Conservation (phyloP, 2,888 invertebrate species). For the Eupithecia vulgata region DNA sequence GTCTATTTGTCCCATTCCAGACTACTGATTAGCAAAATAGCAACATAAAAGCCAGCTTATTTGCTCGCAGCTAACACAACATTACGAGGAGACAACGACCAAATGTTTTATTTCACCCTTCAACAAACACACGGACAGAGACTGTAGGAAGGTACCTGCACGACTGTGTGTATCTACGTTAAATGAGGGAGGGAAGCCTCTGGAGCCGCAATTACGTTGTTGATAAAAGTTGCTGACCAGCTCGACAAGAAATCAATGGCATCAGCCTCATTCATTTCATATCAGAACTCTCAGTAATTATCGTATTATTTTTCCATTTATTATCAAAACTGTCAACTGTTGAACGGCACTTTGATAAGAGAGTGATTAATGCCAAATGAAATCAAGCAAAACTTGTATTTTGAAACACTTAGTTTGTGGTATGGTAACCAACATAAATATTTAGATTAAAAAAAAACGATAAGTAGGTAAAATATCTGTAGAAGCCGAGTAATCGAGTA, state of each 20-base stretch:
- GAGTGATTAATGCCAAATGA: too few species aligned
- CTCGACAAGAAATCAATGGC: not conserved
- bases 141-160: not conserved
- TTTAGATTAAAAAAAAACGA: too few species aligned
- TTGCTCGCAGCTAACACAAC: conserved; percentile 15
- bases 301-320: too few species aligned
- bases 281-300: not conserved
- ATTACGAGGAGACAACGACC: conserved; percentile 16
- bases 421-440: too few species aligned
- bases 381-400: too few species aligned
- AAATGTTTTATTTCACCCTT: conserved; percentile 27
- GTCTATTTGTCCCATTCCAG: conserved; percentile 3
- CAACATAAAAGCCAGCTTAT: conserved; percentile 14
- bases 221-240: not conserved
- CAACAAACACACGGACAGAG: conserved; percentile 17
- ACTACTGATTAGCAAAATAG: conserved; percentile 6
- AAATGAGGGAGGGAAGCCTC: conserved; percentile 11
- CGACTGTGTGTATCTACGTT: not conserved
- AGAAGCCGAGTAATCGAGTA: too few species aligned
- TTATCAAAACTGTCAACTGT: not conserved
- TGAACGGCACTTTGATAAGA: not conserved
- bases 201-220: not conserved
- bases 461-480: too few species aligned
- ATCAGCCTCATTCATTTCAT: not conserved
- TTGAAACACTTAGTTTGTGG: too few species aligned